These are phyloP conservation scores for Heliconius erato DNA, from an alignment of 2,888 invertebrate species.

Conservation along the genomic window DNA sequence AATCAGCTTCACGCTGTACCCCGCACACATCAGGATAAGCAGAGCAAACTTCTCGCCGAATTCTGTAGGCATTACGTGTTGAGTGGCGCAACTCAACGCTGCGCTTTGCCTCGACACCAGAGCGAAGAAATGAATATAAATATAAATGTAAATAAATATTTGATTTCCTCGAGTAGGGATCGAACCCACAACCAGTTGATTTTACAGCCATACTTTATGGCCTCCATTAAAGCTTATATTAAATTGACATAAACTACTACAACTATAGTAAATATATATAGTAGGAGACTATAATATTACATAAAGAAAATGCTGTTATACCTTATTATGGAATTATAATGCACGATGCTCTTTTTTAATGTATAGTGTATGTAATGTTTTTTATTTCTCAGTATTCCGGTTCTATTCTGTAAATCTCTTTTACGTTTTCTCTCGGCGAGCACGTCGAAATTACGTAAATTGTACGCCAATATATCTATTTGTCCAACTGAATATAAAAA, in stretches of 20 bases:
- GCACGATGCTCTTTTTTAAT: slow-evolving; percentile 75
- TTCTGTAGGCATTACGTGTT: no score
- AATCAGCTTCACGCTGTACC: no score
- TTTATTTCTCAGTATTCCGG: slow-evolving; percentile 52
- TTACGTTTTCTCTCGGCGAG: slow-evolving; percentile 66
- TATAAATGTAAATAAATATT: no score
- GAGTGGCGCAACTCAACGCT: no score
- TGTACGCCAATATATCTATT: slow-evolving; percentile 79
- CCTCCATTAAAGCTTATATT: background rate
- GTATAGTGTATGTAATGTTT: slow-evolving; percentile 62
- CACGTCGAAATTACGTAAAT: slow-evolving; percentile 74
- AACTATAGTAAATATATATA: background rate
- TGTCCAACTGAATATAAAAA: slow-evolving; percentile 75
- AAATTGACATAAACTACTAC: background rate
- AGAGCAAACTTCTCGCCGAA: no score
- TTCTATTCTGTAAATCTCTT: slow-evolving; percentile 57
- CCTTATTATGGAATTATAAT: slow-evolving; percentile 80
- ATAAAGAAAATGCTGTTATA: slow-evolving; percentile 51
- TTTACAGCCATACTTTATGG: no score
- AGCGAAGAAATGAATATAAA: no score
- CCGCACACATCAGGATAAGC: no score
- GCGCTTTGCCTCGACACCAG: no score
- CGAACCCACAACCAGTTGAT: no score
- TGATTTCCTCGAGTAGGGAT: no score
- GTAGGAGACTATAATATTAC: no score